phyloP scores from a whole-genome alignment of 2,888 invertebrate genomes.

The Odontothrips loti region DNA sequence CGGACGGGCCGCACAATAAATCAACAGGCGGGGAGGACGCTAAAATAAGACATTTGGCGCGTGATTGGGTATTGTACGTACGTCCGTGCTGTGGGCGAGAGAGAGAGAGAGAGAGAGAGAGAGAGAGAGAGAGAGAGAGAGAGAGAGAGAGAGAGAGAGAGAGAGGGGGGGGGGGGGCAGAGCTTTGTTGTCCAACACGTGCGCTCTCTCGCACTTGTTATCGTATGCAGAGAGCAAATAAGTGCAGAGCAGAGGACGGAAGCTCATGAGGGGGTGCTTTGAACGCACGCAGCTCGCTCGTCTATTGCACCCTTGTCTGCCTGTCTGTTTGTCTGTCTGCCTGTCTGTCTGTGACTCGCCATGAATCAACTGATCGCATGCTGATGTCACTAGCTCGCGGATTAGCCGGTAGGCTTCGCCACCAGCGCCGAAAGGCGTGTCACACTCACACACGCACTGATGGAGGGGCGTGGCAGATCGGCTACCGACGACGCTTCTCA shows the following conservation, averaged over 20 bases:
- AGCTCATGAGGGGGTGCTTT: not conserved
- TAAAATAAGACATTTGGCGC: constrained; percentile 23
- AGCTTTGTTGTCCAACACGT: not conserved
- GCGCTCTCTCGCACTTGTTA: too few species aligned
- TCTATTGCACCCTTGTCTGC: not conserved
- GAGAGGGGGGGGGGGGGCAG: not conserved
- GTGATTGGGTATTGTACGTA: not conserved
- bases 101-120: too few species aligned
- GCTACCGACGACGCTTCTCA: not conserved
- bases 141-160: too few species aligned
- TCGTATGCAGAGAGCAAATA: too few species aligned
- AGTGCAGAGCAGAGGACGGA: too few species aligned
- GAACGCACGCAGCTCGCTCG: too few species aligned
- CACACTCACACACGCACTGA: too few species aligned
- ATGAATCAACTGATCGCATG: too few species aligned
- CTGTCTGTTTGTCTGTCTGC: not conserved
- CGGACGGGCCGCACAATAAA: not conserved
- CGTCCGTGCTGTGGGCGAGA: not conserved
- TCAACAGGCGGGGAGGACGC: not conserved
- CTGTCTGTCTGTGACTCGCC: not conserved
- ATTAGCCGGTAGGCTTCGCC: not conserved
- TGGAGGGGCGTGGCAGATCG: too few species aligned
- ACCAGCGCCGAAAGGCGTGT: too few species aligned
- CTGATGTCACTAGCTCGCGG: not conserved
- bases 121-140: too few species aligned